Evolutionary conservation across 2,113 vertebrate species (phyloP).

Genomic region (Ptychochromis oligacanthus): DNA sequence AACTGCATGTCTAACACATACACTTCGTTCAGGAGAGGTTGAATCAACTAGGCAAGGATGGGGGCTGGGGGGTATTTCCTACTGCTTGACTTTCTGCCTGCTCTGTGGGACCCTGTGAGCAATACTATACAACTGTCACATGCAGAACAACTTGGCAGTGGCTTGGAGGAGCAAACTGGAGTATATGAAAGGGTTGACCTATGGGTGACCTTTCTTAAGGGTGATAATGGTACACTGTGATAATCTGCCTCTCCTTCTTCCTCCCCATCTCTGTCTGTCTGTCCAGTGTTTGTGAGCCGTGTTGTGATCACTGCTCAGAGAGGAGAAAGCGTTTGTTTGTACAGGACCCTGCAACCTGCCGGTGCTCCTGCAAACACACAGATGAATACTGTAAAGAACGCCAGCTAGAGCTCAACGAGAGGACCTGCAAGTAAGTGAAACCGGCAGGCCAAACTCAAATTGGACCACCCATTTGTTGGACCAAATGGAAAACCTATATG

Average conservation of each 20-base stretch:
- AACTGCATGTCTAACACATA: constrained; percentile 63
- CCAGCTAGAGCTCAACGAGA: constrained; percentile 99
- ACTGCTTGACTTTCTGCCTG: constrained; percentile 40
- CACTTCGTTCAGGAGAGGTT: constrained; percentile 24
- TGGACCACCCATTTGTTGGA: not conserved
- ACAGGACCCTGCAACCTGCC: constrained; percentile 96
- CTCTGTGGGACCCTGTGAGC: constrained; percentile 48
- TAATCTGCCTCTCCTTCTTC: constrained; percentile 59
- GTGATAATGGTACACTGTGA: constrained; percentile 37
- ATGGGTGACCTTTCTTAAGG: constrained; percentile 32
- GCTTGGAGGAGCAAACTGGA: constrained; percentile 27
- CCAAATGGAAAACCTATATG: not conserved
- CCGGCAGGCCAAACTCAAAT: not conserved
- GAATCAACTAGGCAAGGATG: constrained; percentile 30
- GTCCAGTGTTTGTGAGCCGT: constrained; percentile 90
- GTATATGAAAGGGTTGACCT: constrained; percentile 15
- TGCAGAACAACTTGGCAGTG: constrained; percentile 27
- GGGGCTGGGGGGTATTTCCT: constrained; percentile 36
- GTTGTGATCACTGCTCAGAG: constrained; percentile 94
- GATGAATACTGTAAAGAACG: constrained; percentile 95
- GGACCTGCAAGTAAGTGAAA: constrained; percentile 96
- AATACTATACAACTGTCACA: constrained; percentile 48
- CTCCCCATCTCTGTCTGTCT: constrained; percentile 68
- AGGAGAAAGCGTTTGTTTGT: constrained; percentile 95
- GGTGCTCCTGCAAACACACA: constrained; percentile 98